phyloP scores from a whole-genome alignment of 2,888 invertebrate species.

The Pristionchus entomophagus region DNA sequence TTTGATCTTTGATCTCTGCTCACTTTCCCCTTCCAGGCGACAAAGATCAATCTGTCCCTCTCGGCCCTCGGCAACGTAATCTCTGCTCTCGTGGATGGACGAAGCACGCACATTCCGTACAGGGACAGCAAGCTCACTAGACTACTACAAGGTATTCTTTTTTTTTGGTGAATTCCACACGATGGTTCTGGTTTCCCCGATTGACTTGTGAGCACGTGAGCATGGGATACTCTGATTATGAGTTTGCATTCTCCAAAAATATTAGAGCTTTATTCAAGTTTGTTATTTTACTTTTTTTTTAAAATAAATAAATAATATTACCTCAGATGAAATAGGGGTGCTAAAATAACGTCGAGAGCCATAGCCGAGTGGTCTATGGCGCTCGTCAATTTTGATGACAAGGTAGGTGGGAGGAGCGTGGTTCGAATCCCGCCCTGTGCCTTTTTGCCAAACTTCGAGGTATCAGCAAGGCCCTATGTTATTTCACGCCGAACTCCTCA shows the following conservation, averaged over 20 bases:
- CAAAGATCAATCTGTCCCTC: slow-evolving; percentile 96
- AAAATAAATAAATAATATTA: too few species aligned
- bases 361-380: too few species aligned
- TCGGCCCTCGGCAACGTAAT: slow-evolving; percentile 98
- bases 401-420: too few species aligned
- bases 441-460: too few species aligned
- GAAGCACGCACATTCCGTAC: slow-evolving; percentile 96
- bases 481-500: too few species aligned
- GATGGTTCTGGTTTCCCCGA: neutral
- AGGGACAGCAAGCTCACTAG: slow-evolving; percentile 96
- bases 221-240: neutral
- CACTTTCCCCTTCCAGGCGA: slow-evolving; percentile 83
- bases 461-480: too few species aligned
- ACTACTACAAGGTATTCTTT: slow-evolving; percentile 84
- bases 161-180: neutral
- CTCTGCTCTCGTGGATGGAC: slow-evolving; percentile 96
- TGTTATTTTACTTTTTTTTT: too few species aligned
- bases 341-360: too few species aligned
- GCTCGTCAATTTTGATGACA: too few species aligned
- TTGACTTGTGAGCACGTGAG: neutral
- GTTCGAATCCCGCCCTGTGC: too few species aligned
- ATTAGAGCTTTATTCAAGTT: neutral
- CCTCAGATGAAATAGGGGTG: too few species aligned
- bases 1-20: too few species aligned
- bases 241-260: neutral